Evolutionary conservation across 1,140 invertebrate genomes (phyloP).

Genomic region (Colletes latitarsis): DNA sequence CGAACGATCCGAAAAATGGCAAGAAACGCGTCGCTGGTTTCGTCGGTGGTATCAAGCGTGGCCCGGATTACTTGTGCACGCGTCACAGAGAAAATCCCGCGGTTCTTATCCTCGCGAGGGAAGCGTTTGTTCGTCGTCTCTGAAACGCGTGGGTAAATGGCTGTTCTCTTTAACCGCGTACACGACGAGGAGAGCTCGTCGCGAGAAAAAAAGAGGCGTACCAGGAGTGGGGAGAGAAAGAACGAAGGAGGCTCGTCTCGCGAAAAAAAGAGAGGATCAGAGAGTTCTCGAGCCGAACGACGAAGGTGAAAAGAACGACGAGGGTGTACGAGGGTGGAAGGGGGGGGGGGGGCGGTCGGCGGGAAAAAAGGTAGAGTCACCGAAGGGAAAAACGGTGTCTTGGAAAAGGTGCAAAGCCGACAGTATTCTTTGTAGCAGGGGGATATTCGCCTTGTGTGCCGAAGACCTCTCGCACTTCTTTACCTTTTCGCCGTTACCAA

Average conservation of each 20-base stretch:
- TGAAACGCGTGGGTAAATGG: constrained; percentile 59
- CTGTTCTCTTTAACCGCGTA: constrained; percentile 50
- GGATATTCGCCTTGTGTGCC: constrained; percentile 68
- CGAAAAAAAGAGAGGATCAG: constrained; percentile 45
- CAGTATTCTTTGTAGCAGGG: constrained; percentile 78
- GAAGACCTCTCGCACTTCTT: constrained; percentile 78
- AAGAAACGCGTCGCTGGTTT: too few species aligned
- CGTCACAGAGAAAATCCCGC: constrained; percentile 13
- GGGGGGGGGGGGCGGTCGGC: not conserved
- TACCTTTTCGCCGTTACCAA: constrained; percentile 54
- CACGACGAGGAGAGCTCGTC: constrained; percentile 1
- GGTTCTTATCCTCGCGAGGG: not conserved
- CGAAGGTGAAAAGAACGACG: constrained; percentile 31
- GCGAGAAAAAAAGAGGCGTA: not conserved
- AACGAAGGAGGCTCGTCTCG: constrained; percentile 46
- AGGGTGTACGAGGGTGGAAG: not conserved
- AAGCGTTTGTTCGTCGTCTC: constrained; percentile 50
- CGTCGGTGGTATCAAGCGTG: too few species aligned
- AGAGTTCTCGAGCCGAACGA: constrained; percentile 42
- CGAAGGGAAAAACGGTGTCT: constrained; percentile 75
- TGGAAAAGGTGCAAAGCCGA: constrained; percentile 80
- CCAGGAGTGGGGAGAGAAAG: constrained; percentile 2
- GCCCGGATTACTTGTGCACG: constrained; percentile 3
- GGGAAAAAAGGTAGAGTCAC: constrained; percentile 41
- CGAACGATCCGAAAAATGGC: too few species aligned